A percentile compares a stretch with the other conserved stretches of the same genome.
Conservation (phyloP, 2,113 vertebrate species). For the Stegostoma tigrinum region DNA sequence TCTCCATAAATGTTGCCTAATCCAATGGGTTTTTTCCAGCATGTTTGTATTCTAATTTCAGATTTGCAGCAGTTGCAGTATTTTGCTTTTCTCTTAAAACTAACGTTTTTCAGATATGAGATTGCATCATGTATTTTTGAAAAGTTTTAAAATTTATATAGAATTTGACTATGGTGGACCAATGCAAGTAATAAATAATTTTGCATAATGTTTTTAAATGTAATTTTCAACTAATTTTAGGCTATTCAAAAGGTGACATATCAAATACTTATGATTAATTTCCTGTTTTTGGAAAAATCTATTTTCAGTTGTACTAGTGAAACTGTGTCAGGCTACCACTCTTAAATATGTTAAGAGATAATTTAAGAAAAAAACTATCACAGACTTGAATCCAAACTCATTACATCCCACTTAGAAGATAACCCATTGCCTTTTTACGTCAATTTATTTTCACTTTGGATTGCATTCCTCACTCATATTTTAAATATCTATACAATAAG, state of each 20-base stretch:
- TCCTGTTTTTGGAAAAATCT: not conserved
- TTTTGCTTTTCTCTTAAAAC: too few species aligned
- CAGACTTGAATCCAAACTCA: not conserved
- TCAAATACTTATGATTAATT: not conserved
- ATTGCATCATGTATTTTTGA: too few species aligned
- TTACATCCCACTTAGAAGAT: not conserved
- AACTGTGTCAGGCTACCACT: too few species aligned
- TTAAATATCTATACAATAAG: constrained; percentile 20
- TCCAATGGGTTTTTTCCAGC: too few species aligned
- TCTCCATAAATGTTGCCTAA: too few species aligned
- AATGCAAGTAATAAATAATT: not conserved
- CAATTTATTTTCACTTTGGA: not conserved
- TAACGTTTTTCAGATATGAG: too few species aligned
- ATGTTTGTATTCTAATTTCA: too few species aligned
- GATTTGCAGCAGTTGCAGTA: too few species aligned
- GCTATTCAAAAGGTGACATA: not conserved
- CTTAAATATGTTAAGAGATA: not conserved
- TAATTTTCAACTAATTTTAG: not conserved
- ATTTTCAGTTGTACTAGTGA: not conserved
- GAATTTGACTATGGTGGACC: not conserved
- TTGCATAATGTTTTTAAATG: not conserved
- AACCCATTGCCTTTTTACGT: not conserved
- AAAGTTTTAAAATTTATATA: not conserved
- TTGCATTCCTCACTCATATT: not conserved
- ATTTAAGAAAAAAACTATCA: not conserved